phyloP scores from a whole-genome alignment of 1,140 invertebrate genomes.

The Cydia fagiglandana region DNA sequence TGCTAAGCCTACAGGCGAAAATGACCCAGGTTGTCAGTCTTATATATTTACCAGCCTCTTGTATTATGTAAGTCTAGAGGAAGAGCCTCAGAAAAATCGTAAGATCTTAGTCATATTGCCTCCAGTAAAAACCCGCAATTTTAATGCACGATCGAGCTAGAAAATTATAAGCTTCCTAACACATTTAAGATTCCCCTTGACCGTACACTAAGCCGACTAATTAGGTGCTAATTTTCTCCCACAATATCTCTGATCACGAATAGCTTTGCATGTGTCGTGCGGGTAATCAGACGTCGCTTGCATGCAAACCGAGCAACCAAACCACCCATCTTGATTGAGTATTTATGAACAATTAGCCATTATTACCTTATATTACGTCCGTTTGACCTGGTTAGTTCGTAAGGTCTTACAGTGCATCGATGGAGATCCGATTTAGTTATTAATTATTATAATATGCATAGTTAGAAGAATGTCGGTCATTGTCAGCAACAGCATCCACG shows the following conservation, averaged over 20 bases:
- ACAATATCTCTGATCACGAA: conserved; percentile 20
- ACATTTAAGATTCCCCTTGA: conserved; percentile 21
- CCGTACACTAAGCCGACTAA: conserved; percentile 16
- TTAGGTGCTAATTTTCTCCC: conserved; percentile 16
- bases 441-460: background rate
- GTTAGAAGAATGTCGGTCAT: background rate
- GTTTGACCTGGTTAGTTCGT: conserved; percentile 9
- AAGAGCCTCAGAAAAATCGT: background rate
- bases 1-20: no score
- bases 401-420: background rate
- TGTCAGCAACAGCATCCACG: background rate
- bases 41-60: no score
- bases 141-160: conserved; percentile 20
- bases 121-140: background rate
- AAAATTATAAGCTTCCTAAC: conserved; percentile 31
- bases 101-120: background rate
- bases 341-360: background rate
- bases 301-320: conserved; percentile 6
- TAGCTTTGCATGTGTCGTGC: conserved; percentile 22
- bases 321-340: background rate
- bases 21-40: no score
- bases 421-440: conserved; percentile 8
- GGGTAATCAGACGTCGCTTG: background rate
- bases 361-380: conserved; percentile 10
- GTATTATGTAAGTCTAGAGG: background rate